Percentiles rank a stretch among this genome's conserved stretches.
Conservation (phyloP, 2,797 vertebrate genomes). For the Scleropages formosus region DNA sequence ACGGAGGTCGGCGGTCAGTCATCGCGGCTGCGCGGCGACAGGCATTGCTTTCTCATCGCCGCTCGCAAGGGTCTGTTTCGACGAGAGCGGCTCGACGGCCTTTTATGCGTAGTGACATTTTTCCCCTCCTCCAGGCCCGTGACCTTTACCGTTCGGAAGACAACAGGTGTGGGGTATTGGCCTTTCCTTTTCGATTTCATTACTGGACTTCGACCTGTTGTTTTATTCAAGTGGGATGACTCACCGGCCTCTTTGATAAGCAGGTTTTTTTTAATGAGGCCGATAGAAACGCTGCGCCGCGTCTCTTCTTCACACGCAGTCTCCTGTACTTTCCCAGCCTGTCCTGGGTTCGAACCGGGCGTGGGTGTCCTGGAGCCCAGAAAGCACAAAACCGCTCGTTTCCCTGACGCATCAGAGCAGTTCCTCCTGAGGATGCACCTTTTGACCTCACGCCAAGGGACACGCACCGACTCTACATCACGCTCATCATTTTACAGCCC, state of each 20-base stretch:
- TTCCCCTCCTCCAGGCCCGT: constrained; percentile 7
- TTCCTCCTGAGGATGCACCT: too few species aligned
- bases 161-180: constrained; percentile 27
- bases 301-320: neutral
- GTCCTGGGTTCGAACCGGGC: neutral
- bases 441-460: too few species aligned
- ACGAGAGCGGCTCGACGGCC: constrained; percentile 7
- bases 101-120: constrained; percentile 22
- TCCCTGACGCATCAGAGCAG: too few species aligned
- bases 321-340: neutral
- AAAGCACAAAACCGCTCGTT: neutral
- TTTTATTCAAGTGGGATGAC: constrained; percentile 32
- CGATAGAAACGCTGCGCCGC: neutral
- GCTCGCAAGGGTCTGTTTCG: constrained; percentile 14
- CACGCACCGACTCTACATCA: too few species aligned
- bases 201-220: constrained; percentile 28
- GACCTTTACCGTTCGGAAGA: constrained; percentile 32
- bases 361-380: too few species aligned
- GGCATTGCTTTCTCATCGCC: neutral
- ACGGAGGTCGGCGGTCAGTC: neutral
- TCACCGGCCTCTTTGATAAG: constrained; percentile 23
- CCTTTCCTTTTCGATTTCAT: constrained; percentile 31
- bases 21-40: neutral
- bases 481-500: too few species aligned
- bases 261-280: constrained; percentile 29